phyloP scores from a whole-genome alignment of 1,140 invertebrate species.

The Zaprionus kolodkinae region DNA sequence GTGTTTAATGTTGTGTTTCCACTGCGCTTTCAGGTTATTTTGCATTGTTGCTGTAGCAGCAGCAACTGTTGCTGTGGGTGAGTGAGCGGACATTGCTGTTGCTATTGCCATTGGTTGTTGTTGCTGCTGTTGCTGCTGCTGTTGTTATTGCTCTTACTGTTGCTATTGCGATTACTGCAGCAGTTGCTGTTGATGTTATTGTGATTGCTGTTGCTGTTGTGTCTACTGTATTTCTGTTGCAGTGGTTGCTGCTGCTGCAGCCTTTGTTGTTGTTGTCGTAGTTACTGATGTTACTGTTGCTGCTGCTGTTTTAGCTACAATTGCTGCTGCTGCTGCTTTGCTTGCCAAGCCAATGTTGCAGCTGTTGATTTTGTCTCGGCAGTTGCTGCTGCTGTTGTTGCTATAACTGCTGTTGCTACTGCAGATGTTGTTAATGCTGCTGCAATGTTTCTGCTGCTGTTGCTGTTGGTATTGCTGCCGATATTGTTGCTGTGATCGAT shows the following conservation, averaged over 20 bases:
- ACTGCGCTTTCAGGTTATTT: not conserved
- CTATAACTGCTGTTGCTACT: not conserved
- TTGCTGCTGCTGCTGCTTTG: not conserved
- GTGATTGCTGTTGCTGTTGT: not conserved
- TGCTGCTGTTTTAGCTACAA: not conserved
- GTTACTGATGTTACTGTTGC: too few relatives aligned
- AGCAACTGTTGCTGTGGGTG: conserved; percentile 13
- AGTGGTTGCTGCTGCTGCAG: not conserved
- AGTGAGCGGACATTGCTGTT: not conserved
- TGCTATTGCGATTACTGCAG: not conserved
- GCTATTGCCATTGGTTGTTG: not conserved
- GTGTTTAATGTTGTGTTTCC: not conserved
- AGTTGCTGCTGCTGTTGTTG: not conserved
- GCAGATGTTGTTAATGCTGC: not conserved
- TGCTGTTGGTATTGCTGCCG: not conserved
- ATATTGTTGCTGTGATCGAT: not conserved
- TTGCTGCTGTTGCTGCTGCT: conserved; percentile 6
- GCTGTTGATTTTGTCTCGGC: not conserved
- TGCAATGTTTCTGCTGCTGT: not conserved
- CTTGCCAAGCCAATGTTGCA: not conserved
- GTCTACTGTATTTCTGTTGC: not conserved
- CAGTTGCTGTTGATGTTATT: not conserved
- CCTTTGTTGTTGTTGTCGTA: not conserved
- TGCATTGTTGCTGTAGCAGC: not conserved
- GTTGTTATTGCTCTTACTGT: not conserved